Evolutionary conservation across 2,113 vertebrate species (phyloP), one percentile per base, ranked within the genome.

Genomic region (Psammodynastes pulverulentus): DNA sequence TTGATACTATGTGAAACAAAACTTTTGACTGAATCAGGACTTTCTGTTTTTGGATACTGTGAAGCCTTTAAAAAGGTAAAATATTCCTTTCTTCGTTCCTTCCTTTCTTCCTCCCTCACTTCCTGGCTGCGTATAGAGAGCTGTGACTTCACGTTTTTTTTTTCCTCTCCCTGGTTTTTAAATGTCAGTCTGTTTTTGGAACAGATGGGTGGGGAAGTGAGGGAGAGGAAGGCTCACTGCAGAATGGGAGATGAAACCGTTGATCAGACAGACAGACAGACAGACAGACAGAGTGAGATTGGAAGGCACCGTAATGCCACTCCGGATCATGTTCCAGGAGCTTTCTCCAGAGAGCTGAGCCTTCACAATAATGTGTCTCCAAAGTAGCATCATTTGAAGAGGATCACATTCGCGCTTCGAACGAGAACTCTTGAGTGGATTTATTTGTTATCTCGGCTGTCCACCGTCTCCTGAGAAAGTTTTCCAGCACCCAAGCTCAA

Each of bases 131-230:
- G 39, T 84, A 84, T 88, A 19, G 87, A 45, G 29, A 89, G 53
- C 79, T 89, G 79, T 84, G 23, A 34, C 90, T 86, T 93, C 24
- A 52, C 53, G 48, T 93, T 93, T 46, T 85, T 85, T 49, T n/a
- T 49, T 49, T 12, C 10, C 49, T 86, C 43, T 34, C 86, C 34
- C 89, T 84, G 26, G 86, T 85, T 52, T 89, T 39, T 72, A 89
- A 93, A 93, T 93, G 92, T 89, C 90, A 91, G 48, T 58, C 86
- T 91, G 54, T 53, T 91, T 93, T 52, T 9, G 48, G 90, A 93
- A 91, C 93, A 86, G 87, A 93, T 91, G 79, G 90, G 79, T 67
- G 46, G 79, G 79, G 87, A 91, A 91, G 19, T 15, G 9, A 86
- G 39, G 39, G 26, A 91, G 86, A 52, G 53, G 72, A 89, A 54